Conservation (phyloP, 1,140 invertebrate genomes). For the Panagrolaimus sp. region DNA sequence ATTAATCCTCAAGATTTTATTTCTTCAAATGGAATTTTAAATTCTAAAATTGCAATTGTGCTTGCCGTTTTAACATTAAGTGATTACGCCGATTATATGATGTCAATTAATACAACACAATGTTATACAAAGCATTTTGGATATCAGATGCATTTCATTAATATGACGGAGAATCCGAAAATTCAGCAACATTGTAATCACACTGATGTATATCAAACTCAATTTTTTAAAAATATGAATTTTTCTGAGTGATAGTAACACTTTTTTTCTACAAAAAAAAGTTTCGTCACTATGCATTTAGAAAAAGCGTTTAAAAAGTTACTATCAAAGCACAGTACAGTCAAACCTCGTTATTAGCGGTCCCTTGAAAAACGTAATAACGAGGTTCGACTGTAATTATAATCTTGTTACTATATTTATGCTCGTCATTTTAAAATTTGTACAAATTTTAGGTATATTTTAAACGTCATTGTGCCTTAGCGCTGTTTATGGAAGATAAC, state of each 20-base stretch:
- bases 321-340: too few species aligned
- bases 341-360: too few species aligned
- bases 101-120: not conserved
- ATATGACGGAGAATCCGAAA: not conserved
- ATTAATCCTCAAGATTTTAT: too few species aligned
- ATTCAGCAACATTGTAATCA: not conserved
- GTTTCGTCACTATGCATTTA: too few species aligned
- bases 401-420: too few species aligned
- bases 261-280: too few species aligned
- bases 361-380: not conserved
- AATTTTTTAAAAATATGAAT: too few species aligned
- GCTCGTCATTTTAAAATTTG: too few species aligned
- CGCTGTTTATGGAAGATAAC: not conserved
- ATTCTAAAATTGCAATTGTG: not conserved
- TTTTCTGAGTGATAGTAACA: too few species aligned
- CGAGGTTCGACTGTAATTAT: too few species aligned
- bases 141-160: not conserved
- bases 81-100: not conserved
- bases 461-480: not conserved
- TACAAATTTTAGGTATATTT: not conserved
- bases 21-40: not conserved
- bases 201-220: not conserved
- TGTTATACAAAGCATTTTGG: constrained; percentile 2
- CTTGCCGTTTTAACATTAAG: not conserved
- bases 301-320: too few species aligned